Evolutionary conservation across 2,797 vertebrate species (phyloP).

Genomic region (Myotis pilosus): DNA sequence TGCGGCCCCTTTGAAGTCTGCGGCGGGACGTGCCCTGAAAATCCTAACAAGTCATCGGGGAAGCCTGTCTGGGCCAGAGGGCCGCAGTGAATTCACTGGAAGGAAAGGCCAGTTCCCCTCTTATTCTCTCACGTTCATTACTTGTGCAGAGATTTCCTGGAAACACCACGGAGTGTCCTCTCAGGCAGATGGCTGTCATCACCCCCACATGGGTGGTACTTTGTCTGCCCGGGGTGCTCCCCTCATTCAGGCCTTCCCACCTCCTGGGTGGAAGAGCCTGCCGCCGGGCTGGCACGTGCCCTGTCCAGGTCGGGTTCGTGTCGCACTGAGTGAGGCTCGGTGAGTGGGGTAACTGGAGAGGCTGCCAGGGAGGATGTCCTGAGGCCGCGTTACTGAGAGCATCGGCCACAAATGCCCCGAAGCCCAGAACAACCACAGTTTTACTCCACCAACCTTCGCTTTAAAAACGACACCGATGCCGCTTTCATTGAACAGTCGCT

Average conservation of each 20-base stretch:
- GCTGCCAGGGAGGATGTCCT: accelerated
- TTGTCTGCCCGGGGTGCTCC: too few species aligned
- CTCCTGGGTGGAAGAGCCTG: accelerated
- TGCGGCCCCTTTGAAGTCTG: neutral
- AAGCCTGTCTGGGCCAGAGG: neutral
- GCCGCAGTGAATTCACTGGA: accelerated
- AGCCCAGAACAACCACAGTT: neutral
- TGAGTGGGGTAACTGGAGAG: neutral
- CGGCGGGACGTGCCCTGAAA: neutral
- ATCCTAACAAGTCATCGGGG: neutral
- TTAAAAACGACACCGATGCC: neutral
- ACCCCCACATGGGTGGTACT: neutral
- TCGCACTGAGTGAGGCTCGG: neutral
- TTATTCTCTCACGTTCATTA: neutral
- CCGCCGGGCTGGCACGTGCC: accelerated
- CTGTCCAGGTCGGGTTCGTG: neutral
- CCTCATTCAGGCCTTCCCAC: neutral
- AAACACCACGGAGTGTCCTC: neutral
- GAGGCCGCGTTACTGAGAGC: neutral
- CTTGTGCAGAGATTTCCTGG: neutral
- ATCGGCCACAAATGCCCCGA: neutral
- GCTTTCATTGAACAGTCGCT: accelerated
- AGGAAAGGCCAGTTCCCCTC: neutral
- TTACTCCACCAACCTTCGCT: neutral
- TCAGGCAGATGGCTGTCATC: neutral